Percentiles rank a stretch among this genome's conserved stretches.
phyloP scores from a whole-genome alignment of 2,113 vertebrate genomes.

The Oryzias javanicus region DNA sequence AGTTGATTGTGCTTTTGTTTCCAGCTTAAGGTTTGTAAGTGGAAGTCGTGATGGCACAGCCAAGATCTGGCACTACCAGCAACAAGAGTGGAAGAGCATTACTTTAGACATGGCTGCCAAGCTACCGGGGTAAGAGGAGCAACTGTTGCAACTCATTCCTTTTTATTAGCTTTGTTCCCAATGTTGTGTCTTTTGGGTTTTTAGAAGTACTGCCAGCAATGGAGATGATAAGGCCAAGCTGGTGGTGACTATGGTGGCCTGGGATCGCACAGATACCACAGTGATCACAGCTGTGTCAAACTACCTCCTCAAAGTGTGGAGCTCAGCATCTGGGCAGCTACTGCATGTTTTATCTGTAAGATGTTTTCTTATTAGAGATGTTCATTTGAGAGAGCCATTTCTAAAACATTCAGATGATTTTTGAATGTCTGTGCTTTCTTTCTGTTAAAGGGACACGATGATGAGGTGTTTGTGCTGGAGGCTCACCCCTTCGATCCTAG shows the following conservation, averaged over 20 bases:
- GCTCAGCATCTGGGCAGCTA: constrained; percentile 86
- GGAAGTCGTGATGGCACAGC: constrained; percentile 96
- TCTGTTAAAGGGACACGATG: constrained; percentile 87
- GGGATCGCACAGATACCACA: constrained; percentile 88
- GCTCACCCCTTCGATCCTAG: constrained; percentile 95
- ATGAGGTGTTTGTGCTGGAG: constrained; percentile 96
- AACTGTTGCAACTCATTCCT: not conserved
- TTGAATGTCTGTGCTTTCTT: not conserved
- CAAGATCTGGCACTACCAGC: constrained; percentile 93
- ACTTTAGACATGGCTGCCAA: constrained; percentile 90
- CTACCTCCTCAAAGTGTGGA: constrained; percentile 96
- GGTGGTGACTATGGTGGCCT: constrained; percentile 96
- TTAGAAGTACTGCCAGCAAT: constrained; percentile 77
- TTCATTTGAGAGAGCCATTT: not conserved
- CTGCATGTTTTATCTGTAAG: constrained; percentile 91
- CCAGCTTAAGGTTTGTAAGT: constrained; percentile 93
- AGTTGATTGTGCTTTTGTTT: constrained; percentile 5
- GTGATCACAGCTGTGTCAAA: constrained; percentile 97
- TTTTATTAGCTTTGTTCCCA: not conserved
- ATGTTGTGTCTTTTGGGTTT: not conserved
- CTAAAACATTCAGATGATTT: not conserved
- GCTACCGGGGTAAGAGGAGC: constrained; percentile 85
- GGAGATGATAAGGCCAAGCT: constrained; percentile 94
- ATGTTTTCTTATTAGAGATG: constrained; percentile 24
- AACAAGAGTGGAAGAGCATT: constrained; percentile 93